Conservation (phyloP, 1,140 invertebrate species). For the Diplogasteroides magnus region DNA sequence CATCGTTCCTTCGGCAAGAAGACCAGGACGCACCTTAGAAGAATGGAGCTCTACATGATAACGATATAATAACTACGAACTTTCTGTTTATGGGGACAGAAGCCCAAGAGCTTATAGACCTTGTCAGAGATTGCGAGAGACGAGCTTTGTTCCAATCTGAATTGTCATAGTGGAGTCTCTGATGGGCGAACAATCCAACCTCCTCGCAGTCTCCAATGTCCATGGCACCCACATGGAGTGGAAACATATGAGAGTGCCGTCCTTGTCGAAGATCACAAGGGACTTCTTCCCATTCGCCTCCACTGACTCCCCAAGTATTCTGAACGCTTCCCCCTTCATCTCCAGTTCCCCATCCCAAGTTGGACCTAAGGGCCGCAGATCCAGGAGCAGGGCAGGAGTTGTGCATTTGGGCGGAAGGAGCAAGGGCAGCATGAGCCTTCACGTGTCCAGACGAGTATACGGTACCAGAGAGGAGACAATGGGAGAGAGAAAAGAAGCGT, state of each 20-base stretch:
- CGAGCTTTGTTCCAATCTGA: slow-evolving; percentile 36
- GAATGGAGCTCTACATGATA: no score
- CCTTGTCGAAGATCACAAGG: slow-evolving; percentile 61
- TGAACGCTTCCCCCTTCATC: no score
- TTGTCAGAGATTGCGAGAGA: slow-evolving; percentile 45
- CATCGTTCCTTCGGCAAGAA: slow-evolving; percentile 59
- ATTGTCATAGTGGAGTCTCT: slow-evolving; percentile 12
- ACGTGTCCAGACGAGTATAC: no score
- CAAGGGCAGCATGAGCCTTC: no score
- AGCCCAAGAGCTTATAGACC: slow-evolving; percentile 57
- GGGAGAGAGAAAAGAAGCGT: no score
- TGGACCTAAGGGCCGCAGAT: no score
- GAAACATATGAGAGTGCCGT: slow-evolving; percentile 61
- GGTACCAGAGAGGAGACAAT: no score
- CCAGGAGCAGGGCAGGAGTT: not conserved
- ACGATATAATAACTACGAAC: no score
- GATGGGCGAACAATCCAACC: no score
- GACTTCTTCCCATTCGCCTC: slow-evolving; percentile 19
- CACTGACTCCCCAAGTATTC: not conserved
- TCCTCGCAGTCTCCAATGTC: slow-evolving; percentile 57
- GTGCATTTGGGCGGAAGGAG: not conserved
- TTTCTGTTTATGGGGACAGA: slow-evolving; percentile 51
- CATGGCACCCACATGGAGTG: slow-evolving; percentile 61
- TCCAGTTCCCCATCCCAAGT: no score
- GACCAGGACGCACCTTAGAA: slow-evolving; percentile 54